Evolutionary conservation across 2,797 vertebrate species (phyloP), one percentile per base, ranked within the genome.

Genomic region (Phrynocephalus guinanensis): DNA sequence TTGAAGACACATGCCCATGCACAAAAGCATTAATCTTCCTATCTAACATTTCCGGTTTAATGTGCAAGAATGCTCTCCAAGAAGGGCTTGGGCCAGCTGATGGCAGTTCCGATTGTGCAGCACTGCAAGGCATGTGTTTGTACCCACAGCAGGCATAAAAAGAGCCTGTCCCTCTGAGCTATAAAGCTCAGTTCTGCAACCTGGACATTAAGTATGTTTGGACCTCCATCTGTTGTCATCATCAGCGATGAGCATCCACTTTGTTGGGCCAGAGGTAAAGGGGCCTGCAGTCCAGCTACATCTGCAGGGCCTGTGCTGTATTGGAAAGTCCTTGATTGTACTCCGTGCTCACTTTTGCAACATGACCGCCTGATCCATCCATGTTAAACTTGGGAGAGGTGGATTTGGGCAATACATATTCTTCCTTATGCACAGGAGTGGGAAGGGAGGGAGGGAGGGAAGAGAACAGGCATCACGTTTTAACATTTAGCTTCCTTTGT

Each of bases 401-500:
- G 20, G 30, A n/a, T 85, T 78, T 28, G 22, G 90, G 88, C 88
- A 91, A 91, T 10, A 67, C 33, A 84, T 93, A 89, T 90, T 89
- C 76, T 90, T 95, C 86, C 83, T 2, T 76, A 90, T 77, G 67
- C 86, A 91, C 89, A 26, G 79, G 38, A 44, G 38, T 66, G 88
- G 84, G 87, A 90, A 88, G 86, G 87, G 91, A 88, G 86, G 90
- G 89, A 33, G 5, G 11, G 44, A 93, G 85, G 92, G 91, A 91
- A 91, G 90, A 86, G 93, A 92, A 94, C 60, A 63, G 60, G 60
- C 60, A 90, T 91, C 95, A 95, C 93, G 92, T 94, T 95, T 94
- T 94, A 90, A 95, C 94, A 95, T 95, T 95, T 95, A 95, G 93
- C 90, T 94, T 90, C 91, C 93, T 95, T 94, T 95, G 94, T 95